Base-by-base conservation (phyloP, 2,888 invertebrate genomes). In the Ptychoptera contaminata region DNA sequence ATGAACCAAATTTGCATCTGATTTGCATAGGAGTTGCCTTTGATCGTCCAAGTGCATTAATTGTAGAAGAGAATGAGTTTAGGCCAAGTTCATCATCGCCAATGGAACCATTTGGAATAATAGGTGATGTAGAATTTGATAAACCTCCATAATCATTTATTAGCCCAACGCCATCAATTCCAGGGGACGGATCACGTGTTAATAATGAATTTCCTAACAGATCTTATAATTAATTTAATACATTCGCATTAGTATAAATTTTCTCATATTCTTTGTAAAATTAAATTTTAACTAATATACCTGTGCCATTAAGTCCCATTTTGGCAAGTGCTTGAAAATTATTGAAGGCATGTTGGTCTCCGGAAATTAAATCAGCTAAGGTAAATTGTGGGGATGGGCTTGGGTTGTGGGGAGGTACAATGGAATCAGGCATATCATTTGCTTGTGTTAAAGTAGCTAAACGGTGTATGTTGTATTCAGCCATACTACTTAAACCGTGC, bases 321-420 rank as follows among this genome's bases (percentile, higher is more conserved):
- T 91, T 91, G 47, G 88, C 88, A 47, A 92, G 74, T 29, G 87
- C 88, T 59, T 91, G 87, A 51, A 92, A 70, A 67, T 91, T 92
- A 64, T 85, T 86, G 55, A 86, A 79, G 10, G 88, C 86, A 55
- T 83, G 80, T 54, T 78, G 77, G 51, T 71, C 70, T 14, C 82
- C 83, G 47, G 78, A 76, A 46, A 87, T 72, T 46, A 87, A 68
- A 60, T 88, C 86, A 8, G 82, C 81, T 51, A 87, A 66, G 46
- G 78, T 82, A 53, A 86, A 83, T 51, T 77, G 72, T 49, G 70
- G 71, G 48, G 78, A 76, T 61, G 56, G 76, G 64, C 53, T 74
- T 60, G 57, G 73, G 67, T 60, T 73, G 60, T 53, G 69, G 63
- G 51, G 59, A 37, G 62, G 60, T 34, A 58, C 59, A 16, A 55